These are phyloP conservation scores for Crotalus helleri DNA, from an alignment of 2,113 vertebrate species.

Conservation along the genomic window DNA sequence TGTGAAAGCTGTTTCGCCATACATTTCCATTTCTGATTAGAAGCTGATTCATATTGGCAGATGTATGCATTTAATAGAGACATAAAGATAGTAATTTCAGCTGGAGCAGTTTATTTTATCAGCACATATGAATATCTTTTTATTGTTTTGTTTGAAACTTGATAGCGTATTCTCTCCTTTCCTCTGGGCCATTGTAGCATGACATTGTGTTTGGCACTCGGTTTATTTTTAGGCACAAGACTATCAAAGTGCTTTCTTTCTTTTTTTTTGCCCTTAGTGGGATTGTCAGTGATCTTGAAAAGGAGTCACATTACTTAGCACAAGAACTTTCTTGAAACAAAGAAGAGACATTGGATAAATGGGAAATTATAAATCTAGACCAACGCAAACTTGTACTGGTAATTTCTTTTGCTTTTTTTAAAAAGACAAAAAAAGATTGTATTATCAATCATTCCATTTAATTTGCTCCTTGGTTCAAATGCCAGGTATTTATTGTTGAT, in stretches of 20 bases:
- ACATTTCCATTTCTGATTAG: neutral
- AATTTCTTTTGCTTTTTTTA: conserved; percentile 64
- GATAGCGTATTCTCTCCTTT: conserved; percentile 52
- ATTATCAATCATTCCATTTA: conserved; percentile 11
- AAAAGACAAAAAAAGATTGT: conserved; percentile 4
- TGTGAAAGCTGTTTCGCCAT: neutral
- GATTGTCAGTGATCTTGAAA: conserved; percentile 67
- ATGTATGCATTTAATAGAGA: neutral
- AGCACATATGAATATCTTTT: conserved; percentile 31
- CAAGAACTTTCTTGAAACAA: conserved; percentile 62
- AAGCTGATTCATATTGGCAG: neutral
- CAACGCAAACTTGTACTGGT: conserved; percentile 94
- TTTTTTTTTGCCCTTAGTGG: conserved; percentile 62
- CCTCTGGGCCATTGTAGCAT: conserved; percentile 74
- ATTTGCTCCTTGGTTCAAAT: conserved; percentile 22
- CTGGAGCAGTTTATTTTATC: conserved; percentile 3
- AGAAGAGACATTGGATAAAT: conserved; percentile 71
- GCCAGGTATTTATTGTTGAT: conserved; percentile 41
- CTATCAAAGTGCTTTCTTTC: conserved; percentile 69
- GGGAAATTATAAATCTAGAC: conserved; percentile 98
- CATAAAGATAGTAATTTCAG: conserved; percentile 20
- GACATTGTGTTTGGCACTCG: conserved; percentile 77
- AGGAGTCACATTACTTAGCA: conserved; percentile 67
- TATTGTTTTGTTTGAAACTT: conserved; percentile 30
- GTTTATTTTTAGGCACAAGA: conserved; percentile 88